Evolutionary conservation across 2,888 invertebrate genomes (phyloP), one percentile per base, ranked within the genome.

Genomic region (Drosophila hawaiiensis): DNA sequence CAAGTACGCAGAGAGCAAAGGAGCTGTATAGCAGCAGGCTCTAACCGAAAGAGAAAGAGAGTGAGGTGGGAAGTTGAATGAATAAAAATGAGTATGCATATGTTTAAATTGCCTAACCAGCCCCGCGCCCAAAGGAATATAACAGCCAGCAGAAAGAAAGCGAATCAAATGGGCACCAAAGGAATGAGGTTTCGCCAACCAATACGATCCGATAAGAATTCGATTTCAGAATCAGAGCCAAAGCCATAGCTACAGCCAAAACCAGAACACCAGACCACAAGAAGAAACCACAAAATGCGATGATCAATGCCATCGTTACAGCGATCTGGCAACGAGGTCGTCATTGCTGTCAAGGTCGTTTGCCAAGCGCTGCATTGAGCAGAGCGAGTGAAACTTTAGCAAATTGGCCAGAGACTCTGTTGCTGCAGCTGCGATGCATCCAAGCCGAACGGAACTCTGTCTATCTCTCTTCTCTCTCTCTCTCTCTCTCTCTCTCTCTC

Each of bases 91-190:
- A 41, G 28, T 41, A 33, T 65, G 53, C 29, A 58, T 60, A n/a
- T 25, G 19, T 55, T 25, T 2, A 47, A 47, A 16, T 25, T 19
- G 37, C 7, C 9, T 39, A 28, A 37, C 43, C 61, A 53, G 68
- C 39, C 69, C 68, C 71, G 37, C 47, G 35, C 41, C 28, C 37
- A 37, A 55, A 73, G 68, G 75, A 75, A 80, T 79, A 69, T 67
- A 65, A 62, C 25, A 25, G 47, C 39, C 71, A 62, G 68, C 50
- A 25, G 19, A 25, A 64, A 41, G 68, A 67, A 74, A 66, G 35
- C 78, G 76, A 90, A 82, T 79, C 74, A 74, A 90, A 90, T 84
- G 76, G 76, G 75, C 76, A 64, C 53, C 76, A 78, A 71, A 89
- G 82, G 88, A 89, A 89, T 89, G 87, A 76, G 52, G 59, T 67